Evolutionary conservation across 2,797 vertebrate species (phyloP), one percentile per base, ranked within the genome.

Genomic region (Urosaurus nigricauda): DNA sequence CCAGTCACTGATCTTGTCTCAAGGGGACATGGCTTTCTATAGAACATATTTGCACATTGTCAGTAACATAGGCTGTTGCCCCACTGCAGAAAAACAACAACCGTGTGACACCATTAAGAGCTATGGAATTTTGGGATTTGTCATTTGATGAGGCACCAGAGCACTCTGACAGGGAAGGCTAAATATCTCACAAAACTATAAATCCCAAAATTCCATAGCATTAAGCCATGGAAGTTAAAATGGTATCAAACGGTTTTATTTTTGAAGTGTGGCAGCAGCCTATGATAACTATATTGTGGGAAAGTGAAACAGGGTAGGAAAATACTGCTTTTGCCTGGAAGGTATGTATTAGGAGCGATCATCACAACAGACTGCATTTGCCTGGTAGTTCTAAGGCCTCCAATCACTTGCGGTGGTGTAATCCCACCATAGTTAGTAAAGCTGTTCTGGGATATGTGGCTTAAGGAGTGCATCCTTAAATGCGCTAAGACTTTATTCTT

Each of bases 401-500:
- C 47, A 56, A 14, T 56, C 86, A 35, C 53, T 74, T 75, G 37
- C 37, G 17, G 32, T 56, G 58, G 74, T 53, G 12, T 70, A 40
- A 71, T 43, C 71, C 21, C 53, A 83, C 3, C 58, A 35, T 40
- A 70, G 29, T 56, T 70, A 40, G 17, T n/a, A 79, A 9, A 14
- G 19, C 4, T 79, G 68, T 79, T 88, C 73, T 70, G 58, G 63
- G 73, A 43, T 32, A 79, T 70, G 35, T 58, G 63, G 24, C 47
- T 78, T 84, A n/a, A 84, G 37, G 63, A 78, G 53, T 53, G 43
- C 35, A n/a, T 29, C 24, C 9, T 26, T 58, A 75, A 87, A 5
- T 65, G 53, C 93, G 40, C 82, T 35, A 88, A 87, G 90, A 53
- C 47, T 51, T 90, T 86, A 58, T 53, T 94, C 92, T 92, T 82